Evolutionary conservation across 30 jellyfish, hydroid and myxozoan species (phyloP).

Genomic region (Aurelia aurita): DNA sequence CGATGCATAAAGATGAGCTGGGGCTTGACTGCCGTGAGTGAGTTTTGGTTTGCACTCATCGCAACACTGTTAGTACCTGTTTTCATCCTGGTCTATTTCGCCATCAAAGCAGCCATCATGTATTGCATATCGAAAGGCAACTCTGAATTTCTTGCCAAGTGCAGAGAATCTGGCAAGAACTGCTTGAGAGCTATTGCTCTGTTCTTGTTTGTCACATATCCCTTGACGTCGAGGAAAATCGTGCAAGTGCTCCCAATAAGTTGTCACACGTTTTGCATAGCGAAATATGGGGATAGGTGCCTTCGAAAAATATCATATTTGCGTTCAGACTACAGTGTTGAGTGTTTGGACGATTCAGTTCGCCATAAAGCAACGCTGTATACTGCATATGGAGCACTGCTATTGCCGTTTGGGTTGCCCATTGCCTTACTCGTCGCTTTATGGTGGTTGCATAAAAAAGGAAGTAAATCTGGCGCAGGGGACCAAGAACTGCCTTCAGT

Average conservation of each 20-base stretch:
- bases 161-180: neutral
- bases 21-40: conserved; percentile 14
- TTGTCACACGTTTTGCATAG: conserved; percentile 43
- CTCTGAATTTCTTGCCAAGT: neutral
- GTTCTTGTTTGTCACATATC: conserved; percentile 45
- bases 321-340: conserved; percentile 48
- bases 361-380: neutral
- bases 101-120: neutral
- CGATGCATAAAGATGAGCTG: conserved; percentile 20
- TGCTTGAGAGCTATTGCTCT: conserved; percentile 21
- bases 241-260: conserved; percentile 42
- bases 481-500: neutral
- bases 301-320: conserved; percentile 21
- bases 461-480: neutral
- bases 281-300: conserved; percentile 5
- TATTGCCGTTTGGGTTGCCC: conserved; percentile 54
- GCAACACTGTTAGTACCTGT: conserved; percentile 13
- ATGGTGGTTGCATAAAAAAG: neutral
- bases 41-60: conserved; percentile 9
- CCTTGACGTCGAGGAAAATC: conserved; percentile 30
- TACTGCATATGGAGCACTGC: conserved; percentile 39
- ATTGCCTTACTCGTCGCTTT: conserved; percentile 4
- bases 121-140: neutral
- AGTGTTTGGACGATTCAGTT: conserved; percentile 7
- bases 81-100: neutral